Percentiles rank a stretch among this genome's conserved stretches.
Conservation (phyloP, 1,140 invertebrate genomes). For the Heliconius congener region DNA sequence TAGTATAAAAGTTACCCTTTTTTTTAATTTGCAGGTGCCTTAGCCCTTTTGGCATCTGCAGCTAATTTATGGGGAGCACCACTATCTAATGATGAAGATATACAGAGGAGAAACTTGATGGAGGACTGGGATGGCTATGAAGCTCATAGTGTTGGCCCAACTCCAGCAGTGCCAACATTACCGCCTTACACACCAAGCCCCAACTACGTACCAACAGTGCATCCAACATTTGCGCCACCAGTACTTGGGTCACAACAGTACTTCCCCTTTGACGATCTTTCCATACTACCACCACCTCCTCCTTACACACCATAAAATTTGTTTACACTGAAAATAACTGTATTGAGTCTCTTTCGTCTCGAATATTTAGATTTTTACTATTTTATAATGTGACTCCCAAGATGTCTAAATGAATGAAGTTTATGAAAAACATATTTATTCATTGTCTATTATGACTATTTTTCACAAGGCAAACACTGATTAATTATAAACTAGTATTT, state of each 20-base stretch:
- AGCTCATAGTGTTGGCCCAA: conserved; percentile 69
- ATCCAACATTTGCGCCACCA: conserved; percentile 67
- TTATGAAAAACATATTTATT: neutral
- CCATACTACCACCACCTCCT: conserved; percentile 77
- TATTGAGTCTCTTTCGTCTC: conserved; percentile 4
- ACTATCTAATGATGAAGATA: conserved; percentile 67
- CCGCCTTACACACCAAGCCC: conserved; percentile 74
- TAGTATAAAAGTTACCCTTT: neutral
- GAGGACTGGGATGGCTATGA: conserved; percentile 77
- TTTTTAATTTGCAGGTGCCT: conserved; percentile 53
- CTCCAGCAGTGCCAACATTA: conserved; percentile 64
- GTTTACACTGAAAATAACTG: neutral
- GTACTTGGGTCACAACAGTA: conserved; percentile 72
- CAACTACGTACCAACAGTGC: conserved; percentile 56
- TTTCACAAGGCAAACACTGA: neutral
- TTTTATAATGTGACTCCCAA: neutral
- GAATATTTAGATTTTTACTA: neutral
- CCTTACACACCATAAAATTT: conserved; percentile 78
- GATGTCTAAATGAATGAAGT: neutral
- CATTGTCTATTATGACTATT: neutral
- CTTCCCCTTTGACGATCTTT: conserved; percentile 78
- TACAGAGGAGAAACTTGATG: conserved; percentile 70
- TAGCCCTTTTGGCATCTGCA: conserved; percentile 70
- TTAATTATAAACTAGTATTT: neutral
- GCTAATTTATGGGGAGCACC: conserved; percentile 75